phyloP scores from a whole-genome alignment of 1,140 invertebrate species.

The Sinonovacula constricta region DNA sequence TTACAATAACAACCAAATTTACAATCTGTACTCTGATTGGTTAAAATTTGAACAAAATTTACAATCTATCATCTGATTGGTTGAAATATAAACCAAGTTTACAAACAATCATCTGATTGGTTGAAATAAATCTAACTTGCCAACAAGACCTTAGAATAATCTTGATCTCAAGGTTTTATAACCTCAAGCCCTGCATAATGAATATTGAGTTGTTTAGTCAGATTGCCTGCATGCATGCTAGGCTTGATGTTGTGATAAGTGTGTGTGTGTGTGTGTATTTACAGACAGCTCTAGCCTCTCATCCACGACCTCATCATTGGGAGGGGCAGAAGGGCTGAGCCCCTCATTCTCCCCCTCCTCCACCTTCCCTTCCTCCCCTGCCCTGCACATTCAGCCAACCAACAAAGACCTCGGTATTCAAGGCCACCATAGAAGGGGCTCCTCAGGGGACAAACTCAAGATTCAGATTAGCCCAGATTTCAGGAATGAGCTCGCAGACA shows the following conservation, averaged over 20 bases:
- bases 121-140: no score
- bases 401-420: conserved; percentile 37
- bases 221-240: conserved; percentile 10
- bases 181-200: no score
- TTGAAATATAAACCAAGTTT: no score
- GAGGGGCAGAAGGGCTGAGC: conserved; percentile 19
- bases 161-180: no score
- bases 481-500: conserved; percentile 67
- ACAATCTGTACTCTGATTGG: no score
- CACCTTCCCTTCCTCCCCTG: conserved; percentile 67
- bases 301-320: conserved; percentile 49
- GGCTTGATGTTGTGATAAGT: background rate
- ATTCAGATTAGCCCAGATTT: conserved; percentile 73
- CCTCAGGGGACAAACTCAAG: conserved; percentile 74
- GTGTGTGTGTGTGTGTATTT: conserved; percentile 21
- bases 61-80: no score
- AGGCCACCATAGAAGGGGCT: conserved; percentile 71
- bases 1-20: no score
- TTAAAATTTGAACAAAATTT: no score
- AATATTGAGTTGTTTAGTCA: no score
- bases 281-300: conserved; percentile 60
- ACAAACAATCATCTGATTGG: no score
- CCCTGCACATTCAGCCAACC: conserved; percentile 56
- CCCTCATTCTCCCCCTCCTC: conserved; percentile 54
- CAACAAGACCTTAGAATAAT: no score